Evolutionary conservation across 2,888 invertebrate genomes (phyloP), one percentile per base, ranked within the genome.

Genomic region (Eupithecia pulchellata): DNA sequence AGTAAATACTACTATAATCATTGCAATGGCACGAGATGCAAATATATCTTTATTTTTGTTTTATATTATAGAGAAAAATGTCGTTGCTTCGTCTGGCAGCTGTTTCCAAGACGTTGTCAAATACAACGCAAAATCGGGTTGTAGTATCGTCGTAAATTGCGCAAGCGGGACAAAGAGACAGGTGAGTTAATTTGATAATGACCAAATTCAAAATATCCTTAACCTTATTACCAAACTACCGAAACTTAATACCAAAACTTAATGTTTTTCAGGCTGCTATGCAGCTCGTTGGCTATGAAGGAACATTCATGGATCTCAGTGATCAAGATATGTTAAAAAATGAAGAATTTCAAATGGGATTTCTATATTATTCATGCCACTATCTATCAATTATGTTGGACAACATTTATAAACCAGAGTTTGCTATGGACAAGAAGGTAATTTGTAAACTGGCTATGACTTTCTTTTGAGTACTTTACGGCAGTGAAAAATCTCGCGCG

Each of bases 131-230:
- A 68, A 74, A 0, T 71, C 71, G 27, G 57, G 72, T 9, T 87
- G 84, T 57, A 67, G 82, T 64, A n/a, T 80, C 17, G 79, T 85
- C 8, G 77, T 88, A 34, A 88, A 84, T 42, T 81, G 77, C 58
- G 32, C 73, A 0, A 81, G 75, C 71, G 88, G 86, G n/a, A 4
- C 55, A 17, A 64, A 78, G n/a, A 77, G 86, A 32, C 78, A 83
- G 82, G 87, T 87, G 27, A 36, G 13, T 36, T 25, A 14, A 36
- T 4, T 36, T 25, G 27, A 36, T 4, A 20, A 34, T 36, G 34
- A 11, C 13, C 3, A 36, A 20, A 5, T 20, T 4, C 47, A 47
- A 47, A 47, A 2, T 1, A 20, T 9, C 11, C n/a, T n/a, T n/a
- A n/a, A n/a, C n/a, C n/a, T n/a, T n/a, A n/a, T n/a, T n/a, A n/a